phyloP scores from a whole-genome alignment of 2,888 invertebrate genomes.

The Chrysotoxum bicinctum region DNA sequence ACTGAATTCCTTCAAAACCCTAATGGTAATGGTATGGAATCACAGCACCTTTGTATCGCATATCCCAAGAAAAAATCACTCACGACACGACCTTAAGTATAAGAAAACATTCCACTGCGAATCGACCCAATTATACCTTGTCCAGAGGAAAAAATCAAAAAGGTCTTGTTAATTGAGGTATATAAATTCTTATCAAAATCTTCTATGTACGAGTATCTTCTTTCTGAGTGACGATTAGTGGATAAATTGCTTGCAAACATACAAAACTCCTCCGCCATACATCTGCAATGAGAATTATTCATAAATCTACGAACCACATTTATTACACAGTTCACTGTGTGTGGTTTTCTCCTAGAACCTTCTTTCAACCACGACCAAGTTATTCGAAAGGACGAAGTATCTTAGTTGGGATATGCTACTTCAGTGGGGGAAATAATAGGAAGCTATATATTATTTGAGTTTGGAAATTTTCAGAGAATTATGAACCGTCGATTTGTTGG shows the following conservation, averaged over 20 bases:
- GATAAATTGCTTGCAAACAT: neutral
- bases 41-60: no score
- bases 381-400: neutral
- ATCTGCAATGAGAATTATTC: neutral
- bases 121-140: no score
- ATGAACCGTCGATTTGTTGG: slow-evolving; percentile 67
- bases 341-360: neutral
- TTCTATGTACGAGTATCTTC: no score
- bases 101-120: no score
- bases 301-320: neutral
- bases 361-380: neutral
- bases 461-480: slow-evolving; percentile 52
- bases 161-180: no score
- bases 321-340: neutral
- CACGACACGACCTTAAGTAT: no score
- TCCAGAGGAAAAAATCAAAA: no score
- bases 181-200: no score
- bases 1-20: no score
- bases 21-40: no score
- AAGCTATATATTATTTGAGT: slow-evolving; percentile 15
- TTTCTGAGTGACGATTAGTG: neutral
- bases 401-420: neutral
- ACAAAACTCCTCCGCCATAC: neutral
- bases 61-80: no score
- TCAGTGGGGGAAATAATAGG: neutral